Evolutionary conservation across 2,888 invertebrate genomes (phyloP).

Genomic region (Cinara cedri): DNA sequence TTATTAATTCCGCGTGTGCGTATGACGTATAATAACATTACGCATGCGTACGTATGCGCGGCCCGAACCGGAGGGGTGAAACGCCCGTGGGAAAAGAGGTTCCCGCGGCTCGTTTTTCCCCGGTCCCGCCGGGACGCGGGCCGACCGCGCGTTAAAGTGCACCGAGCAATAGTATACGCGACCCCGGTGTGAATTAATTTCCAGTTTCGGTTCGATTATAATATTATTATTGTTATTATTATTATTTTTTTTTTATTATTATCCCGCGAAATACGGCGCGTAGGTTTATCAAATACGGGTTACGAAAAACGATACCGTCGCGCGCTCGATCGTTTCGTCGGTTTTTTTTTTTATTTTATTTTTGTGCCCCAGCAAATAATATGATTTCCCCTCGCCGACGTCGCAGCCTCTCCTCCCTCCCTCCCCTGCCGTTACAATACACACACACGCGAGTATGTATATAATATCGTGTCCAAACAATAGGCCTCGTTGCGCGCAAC

Average conservation of each 20-base stretch:
- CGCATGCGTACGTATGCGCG: too few relatives aligned
- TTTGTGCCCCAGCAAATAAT: neutral
- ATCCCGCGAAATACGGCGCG: too few relatives aligned
- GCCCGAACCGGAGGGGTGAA: neutral
- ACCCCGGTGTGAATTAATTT: slow-evolving; percentile 39
- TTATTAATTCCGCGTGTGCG: slow-evolving; percentile 50
- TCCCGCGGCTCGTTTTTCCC: slow-evolving; percentile 23
- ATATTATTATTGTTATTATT: too few relatives aligned
- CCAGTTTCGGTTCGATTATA: slow-evolving; percentile 42
- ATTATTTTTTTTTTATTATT: too few relatives aligned
- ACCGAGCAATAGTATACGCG: neutral
- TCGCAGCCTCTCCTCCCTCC: too few relatives aligned
- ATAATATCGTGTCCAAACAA: slow-evolving; percentile 21
- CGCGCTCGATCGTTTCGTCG: too few relatives aligned
- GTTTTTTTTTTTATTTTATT: neutral
- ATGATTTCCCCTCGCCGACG: slow-evolving; percentile 16
- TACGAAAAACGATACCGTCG: neutral
- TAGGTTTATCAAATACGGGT: slow-evolving; percentile 19
- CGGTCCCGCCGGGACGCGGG: slow-evolving; percentile 14
- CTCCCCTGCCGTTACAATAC: slow-evolving; percentile 3
- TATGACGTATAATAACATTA: too few relatives aligned
- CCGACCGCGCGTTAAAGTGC: neutral
- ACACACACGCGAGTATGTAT: neutral
- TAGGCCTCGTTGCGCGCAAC: slow-evolving; percentile 39
- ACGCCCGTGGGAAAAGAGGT: slow-evolving; percentile 47